These are phyloP conservation scores for Mobula birostris DNA, from an alignment of 2,113 vertebrate genomes.

Conservation along the genomic window DNA sequence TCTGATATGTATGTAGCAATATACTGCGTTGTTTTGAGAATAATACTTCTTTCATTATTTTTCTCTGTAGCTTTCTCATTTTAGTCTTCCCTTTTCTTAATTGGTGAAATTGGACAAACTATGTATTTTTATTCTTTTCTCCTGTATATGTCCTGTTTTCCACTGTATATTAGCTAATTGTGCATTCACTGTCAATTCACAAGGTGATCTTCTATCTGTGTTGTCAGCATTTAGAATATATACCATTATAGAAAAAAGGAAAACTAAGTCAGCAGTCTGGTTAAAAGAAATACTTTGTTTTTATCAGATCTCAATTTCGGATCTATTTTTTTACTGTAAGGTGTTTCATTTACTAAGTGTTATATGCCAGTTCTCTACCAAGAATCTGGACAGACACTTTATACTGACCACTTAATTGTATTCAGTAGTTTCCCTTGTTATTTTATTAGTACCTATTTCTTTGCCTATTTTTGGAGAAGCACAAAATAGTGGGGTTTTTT, in stretches of 20 bases:
- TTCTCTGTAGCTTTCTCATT: not conserved
- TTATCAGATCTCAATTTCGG: not conserved
- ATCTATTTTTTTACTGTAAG: not conserved
- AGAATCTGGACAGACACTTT: not conserved
- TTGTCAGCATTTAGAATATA: not conserved
- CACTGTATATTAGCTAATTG: not conserved
- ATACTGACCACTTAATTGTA: not conserved
- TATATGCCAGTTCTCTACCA: not conserved
- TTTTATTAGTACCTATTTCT: not conserved
- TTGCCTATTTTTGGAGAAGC: not conserved
- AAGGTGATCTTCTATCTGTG: not conserved
- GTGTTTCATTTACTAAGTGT: not conserved
- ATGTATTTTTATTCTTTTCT: not conserved
- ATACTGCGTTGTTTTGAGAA: not conserved
- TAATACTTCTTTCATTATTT: not conserved
- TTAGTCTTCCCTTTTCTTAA: not conserved
- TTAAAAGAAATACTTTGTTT: not conserved
- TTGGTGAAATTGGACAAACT: not conserved
- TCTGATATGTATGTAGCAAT: slow-evolving; percentile 65
- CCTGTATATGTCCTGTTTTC: not conserved
- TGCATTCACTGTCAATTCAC: not conserved
- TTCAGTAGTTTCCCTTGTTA: not conserved
- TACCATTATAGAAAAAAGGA: not conserved
- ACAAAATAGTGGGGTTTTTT: not conserved
- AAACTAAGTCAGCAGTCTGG: not conserved